Evolutionary conservation across 1,140 invertebrate genomes (phyloP).

Genomic region (Harpegnathos saltator): DNA sequence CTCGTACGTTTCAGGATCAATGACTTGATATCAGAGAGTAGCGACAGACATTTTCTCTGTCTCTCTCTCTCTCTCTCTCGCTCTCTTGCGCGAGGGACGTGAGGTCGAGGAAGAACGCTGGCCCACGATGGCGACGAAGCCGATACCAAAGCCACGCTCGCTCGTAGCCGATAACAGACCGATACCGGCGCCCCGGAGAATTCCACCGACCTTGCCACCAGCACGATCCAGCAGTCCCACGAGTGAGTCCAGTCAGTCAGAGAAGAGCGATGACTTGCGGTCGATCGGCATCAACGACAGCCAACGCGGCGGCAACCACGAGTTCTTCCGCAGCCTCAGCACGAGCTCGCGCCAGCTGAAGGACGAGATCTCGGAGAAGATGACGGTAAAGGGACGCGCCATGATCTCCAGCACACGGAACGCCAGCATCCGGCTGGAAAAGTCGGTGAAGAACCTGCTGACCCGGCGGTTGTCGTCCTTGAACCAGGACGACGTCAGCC

Average conservation of each 20-base stretch:
- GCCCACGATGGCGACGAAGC: constrained; percentile 82
- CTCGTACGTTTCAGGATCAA: constrained; percentile 43
- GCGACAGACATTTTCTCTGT: constrained; percentile 17
- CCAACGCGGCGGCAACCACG: constrained; percentile 63
- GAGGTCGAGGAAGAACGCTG: constrained; percentile 69
- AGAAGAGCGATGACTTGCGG: constrained; percentile 78
- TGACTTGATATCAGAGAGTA: constrained; percentile 34
- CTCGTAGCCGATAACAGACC: constrained; percentile 75
- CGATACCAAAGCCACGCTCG: constrained; percentile 82
- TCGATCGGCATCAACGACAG: constrained; percentile 42
- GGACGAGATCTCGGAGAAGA: constrained; percentile 85
- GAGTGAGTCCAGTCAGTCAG: constrained; percentile 79
- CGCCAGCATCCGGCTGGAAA: constrained; percentile 82
- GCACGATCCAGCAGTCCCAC: constrained; percentile 68
- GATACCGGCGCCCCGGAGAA: constrained; percentile 79
- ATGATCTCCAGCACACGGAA: constrained; percentile 86
- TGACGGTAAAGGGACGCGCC: constrained; percentile 85
- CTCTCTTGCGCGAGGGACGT: constrained; percentile 77
- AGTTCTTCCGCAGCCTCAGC: constrained; percentile 81
- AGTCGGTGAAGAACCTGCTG: constrained; percentile 81
- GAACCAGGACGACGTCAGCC: constrained; percentile 73
- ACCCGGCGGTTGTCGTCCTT: constrained; percentile 76
- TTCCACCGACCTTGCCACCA: constrained; percentile 42
- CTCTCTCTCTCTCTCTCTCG: no score
- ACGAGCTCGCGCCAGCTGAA: constrained; percentile 84